Evolutionary conservation across 2,888 invertebrate genomes (phyloP).

Genomic region (Podotricha telesiphe): DNA sequence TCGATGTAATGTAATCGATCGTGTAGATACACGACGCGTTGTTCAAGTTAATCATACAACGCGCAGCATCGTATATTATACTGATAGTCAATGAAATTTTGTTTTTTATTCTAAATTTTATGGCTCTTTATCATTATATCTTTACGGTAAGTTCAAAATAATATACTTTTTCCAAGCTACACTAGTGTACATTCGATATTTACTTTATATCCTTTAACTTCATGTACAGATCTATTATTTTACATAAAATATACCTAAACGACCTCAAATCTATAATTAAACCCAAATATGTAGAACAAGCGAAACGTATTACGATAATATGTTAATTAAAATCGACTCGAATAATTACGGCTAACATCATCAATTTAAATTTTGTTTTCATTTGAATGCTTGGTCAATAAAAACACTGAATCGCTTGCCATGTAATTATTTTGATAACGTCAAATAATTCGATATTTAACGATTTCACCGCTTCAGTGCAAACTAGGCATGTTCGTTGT

Average conservation of each 20-base stretch:
- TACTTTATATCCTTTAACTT: not conserved
- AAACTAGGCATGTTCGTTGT: constrained; percentile 3
- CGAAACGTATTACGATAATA: constrained; percentile 46
- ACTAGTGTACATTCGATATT: not conserved
- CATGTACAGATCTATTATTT: not conserved
- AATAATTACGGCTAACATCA: constrained; percentile 52
- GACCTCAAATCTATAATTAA: constrained; percentile 36
- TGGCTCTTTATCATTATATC: no score
- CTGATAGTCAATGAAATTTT: no score
- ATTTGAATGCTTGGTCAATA: constrained; percentile 42
- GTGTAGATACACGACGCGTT: no score
- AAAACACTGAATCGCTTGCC: constrained; percentile 44
- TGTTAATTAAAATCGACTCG: constrained; percentile 55
- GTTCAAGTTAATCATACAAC: no score
- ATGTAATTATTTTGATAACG: constrained; percentile 42
- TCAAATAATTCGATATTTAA: constrained; percentile 24
- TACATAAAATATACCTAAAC: not conserved
- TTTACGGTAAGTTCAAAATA: no score
- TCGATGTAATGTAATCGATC: no score
- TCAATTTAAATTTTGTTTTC: constrained; percentile 60
- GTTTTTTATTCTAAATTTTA: no score
- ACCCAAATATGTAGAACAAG: constrained; percentile 41
- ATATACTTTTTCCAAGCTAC: not conserved
- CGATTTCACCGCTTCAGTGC: not conserved
- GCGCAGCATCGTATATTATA: no score